Percentiles rank a stretch among this genome's conserved stretches.
These are phyloP conservation scores for Perca schrenkii DNA, from an alignment of 2,113 vertebrate genomes.

Conservation along the genomic window DNA sequence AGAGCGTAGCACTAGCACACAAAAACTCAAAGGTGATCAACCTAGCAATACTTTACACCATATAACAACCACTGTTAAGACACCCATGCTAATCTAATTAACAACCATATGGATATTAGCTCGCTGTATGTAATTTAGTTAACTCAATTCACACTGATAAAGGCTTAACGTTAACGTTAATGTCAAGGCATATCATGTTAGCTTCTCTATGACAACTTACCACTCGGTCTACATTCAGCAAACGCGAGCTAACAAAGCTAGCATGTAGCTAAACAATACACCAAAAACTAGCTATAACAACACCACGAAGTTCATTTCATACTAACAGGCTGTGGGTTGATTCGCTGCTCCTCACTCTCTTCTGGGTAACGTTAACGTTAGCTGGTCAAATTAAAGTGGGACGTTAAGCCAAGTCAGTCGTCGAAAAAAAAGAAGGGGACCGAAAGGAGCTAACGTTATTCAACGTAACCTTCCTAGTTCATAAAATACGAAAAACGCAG, in stretches of 20 bases:
- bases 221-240: too few relatives aligned
- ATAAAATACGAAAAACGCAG: too few relatives aligned
- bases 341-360: not conserved
- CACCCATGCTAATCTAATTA: accelerated
- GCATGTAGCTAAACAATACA: not conserved
- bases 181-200: not conserved
- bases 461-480: too few relatives aligned
- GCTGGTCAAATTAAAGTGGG: not conserved
- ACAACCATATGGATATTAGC: not conserved
- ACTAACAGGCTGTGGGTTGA: constrained; percentile 23
- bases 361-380: not conserved
- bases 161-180: not conserved
- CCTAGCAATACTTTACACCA: not conserved
- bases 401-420: too few relatives aligned
- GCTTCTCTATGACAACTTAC: not conserved
- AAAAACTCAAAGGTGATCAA: not conserved
- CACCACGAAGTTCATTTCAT: not conserved
- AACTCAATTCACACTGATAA: not conserved
- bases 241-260: not conserved
- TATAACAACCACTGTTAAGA: not conserved
- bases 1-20: not conserved
- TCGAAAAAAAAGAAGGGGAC: not conserved
- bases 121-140: not conserved
- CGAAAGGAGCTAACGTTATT: not conserved
- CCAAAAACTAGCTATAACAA: not conserved